Evolutionary conservation across 2,888 invertebrate genomes (phyloP).

Genomic region (Esperia sulphurella): DNA sequence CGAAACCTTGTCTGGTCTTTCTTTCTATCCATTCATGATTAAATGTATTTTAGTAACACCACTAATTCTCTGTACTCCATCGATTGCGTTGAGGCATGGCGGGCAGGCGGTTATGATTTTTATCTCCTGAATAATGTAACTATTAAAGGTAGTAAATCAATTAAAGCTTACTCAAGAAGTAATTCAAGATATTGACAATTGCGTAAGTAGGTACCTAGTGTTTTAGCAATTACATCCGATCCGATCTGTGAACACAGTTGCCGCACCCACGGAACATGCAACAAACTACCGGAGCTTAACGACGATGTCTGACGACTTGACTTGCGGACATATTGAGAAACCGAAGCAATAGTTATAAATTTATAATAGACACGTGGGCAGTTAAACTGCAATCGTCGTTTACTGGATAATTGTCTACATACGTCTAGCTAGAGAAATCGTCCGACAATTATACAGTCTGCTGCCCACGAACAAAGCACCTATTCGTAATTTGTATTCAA

Average conservation of each 20-base stretch:
- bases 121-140: too few species aligned
- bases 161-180: not conserved
- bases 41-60: too few species aligned
- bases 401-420: constrained; percentile 38
- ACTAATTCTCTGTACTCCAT: not conserved
- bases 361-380: constrained; percentile 35
- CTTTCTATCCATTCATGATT: too few species aligned
- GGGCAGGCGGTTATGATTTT: not conserved
- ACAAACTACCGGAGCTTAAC: constrained; percentile 33
- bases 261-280: constrained; percentile 33
- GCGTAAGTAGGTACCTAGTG: constrained; percentile 5
- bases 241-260: constrained; percentile 8
- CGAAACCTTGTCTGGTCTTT: too few species aligned
- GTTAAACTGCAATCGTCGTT: constrained; percentile 33
- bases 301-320: not conserved
- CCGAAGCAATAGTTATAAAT: constrained; percentile 20
- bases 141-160: too few species aligned
- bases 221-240: constrained; percentile 10
- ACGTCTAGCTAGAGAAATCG: constrained; percentile 26
- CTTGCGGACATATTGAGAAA: constrained; percentile 19
- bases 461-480: constrained; percentile 26
- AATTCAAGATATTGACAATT: constrained; percentile 7
- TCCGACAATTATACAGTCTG: constrained; percentile 35
- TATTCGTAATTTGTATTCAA: too few species aligned
- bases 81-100: not conserved